Evolutionary conservation across 30 jellyfish, hydroid and myxozoan species (phyloP).

Genomic region (Morbakka virulenta): DNA sequence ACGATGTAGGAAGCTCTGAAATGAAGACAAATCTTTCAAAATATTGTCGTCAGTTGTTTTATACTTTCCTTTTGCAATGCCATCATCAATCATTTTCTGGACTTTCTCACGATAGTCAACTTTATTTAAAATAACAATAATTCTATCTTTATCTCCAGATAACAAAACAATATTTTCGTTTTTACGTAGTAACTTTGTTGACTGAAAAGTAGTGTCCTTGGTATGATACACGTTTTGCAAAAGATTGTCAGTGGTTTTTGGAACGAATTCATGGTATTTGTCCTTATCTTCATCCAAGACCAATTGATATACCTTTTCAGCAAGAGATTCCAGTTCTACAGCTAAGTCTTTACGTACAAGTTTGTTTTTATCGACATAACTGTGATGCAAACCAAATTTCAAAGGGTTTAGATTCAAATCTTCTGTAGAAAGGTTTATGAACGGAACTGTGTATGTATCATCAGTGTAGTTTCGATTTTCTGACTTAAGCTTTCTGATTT

Average conservation of each 20-base stretch:
- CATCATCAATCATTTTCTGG: constrained; percentile 26
- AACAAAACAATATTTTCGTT: constrained; percentile 5
- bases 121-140: constrained; percentile 3
- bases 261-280: constrained; percentile 7
- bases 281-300: background rate
- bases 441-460: background rate
- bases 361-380: constrained; percentile 19
- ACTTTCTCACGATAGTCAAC: constrained; percentile 16
- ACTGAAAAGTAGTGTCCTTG: constrained; percentile 2
- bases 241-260: constrained; percentile 2
- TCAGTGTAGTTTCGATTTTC: background rate
- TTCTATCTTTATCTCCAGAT: constrained; percentile 38
- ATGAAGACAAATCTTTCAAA: background rate
- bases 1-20: constrained; percentile 17
- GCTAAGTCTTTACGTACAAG: constrained; percentile 21
- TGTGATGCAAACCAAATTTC: constrained; percentile 23
- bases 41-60: background rate
- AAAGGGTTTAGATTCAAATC: background rate
- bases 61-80: constrained; percentile 22
- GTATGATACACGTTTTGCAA: constrained; percentile 12
- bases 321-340: background rate
- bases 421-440: background rate
- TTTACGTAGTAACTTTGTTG: background rate
- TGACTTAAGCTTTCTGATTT: background rate
- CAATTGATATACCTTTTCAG: constrained; percentile 12